Evolutionary conservation across 2,797 vertebrate species (phyloP), one percentile per base, ranked within the genome.

Genomic region (Enteromius fasciolatus): DNA sequence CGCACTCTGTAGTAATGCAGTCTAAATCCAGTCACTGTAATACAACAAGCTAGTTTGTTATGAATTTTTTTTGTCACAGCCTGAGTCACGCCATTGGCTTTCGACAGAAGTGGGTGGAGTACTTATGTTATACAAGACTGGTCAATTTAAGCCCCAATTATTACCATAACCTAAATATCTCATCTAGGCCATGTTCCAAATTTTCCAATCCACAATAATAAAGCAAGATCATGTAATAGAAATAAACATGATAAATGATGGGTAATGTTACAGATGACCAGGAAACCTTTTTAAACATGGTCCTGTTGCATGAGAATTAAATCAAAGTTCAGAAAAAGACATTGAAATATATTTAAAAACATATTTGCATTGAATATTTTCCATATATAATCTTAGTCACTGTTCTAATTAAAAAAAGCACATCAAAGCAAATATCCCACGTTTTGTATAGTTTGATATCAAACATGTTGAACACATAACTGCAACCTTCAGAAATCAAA

Each of bases 11-110:
- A 73, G 66, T 36, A 74, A 61, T 74, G 50, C 2, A 14, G 80
- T 69, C 36, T 76, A 79, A 85, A 17, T 63, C 4, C 28, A 82
- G 74, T 75, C 68, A 68, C 15, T 66, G 25, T 8, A 52, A 52
- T 11, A 57, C 73, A 36, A 67, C 7, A 0, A 6, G 5, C 54
- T 63, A 54, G 33, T 82, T 64, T 73, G n/a, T 52, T 81, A 36
- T 81, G 17, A 33, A 28, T 15, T 50, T 41, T 48, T 52, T 81
- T 33, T 46, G 69, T 12, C 44, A 28, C 9, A 54, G 41, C 70
- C 23, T 41, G 59, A 74, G 31, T 73, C 59, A 64, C 14, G 15
- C 20, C 44, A 64, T 81, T 66, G 48, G 23, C 17, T 66, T 48
- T 54, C 1, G 4, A 36, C 36, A 7, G 23, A 66, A 52, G 23